These are phyloP conservation scores for Hemibagrus wyckioides DNA, from an alignment of 2,113 vertebrate species.

Conservation along the genomic window DNA sequence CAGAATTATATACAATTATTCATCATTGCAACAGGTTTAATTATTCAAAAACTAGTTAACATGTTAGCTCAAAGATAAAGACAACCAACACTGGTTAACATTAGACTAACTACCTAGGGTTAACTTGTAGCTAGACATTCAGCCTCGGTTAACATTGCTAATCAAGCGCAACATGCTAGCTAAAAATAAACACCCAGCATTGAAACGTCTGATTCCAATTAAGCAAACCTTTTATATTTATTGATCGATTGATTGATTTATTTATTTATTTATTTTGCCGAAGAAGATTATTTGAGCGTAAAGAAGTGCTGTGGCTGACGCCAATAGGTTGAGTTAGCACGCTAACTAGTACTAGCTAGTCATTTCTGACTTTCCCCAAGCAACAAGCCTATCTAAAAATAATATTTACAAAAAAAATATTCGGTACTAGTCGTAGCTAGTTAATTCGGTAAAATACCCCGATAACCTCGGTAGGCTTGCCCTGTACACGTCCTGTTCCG, in stretches of 20 bases:
- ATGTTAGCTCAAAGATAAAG: background rate
- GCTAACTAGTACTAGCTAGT: conserved; percentile 21
- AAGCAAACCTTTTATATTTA: background rate
- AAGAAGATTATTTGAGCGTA: background rate
- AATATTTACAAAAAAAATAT: too few relatives aligned
- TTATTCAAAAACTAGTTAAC: background rate
- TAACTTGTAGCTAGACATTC: background rate
- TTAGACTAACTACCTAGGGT: background rate
- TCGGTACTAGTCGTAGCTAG: background rate
- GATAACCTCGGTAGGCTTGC: background rate
- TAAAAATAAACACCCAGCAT: too few relatives aligned
- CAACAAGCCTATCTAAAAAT: background rate
- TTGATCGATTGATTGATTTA: background rate
- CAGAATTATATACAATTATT: background rate
- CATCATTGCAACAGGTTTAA: background rate
- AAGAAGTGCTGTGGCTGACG: background rate
- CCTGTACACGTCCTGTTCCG: conserved; percentile 5
- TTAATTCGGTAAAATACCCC: background rate
- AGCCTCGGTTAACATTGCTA: background rate
- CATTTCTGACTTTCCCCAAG: background rate
- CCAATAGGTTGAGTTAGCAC: background rate
- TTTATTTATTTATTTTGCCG: background rate
- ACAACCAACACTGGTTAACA: background rate
- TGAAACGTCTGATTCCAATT: background rate
- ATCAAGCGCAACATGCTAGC: conserved; percentile 27